Evolutionary conservation across 2,113 vertebrate genomes (phyloP), one percentile per base, ranked within the genome.

Genomic region (Picathartes gymnocephalus): DNA sequence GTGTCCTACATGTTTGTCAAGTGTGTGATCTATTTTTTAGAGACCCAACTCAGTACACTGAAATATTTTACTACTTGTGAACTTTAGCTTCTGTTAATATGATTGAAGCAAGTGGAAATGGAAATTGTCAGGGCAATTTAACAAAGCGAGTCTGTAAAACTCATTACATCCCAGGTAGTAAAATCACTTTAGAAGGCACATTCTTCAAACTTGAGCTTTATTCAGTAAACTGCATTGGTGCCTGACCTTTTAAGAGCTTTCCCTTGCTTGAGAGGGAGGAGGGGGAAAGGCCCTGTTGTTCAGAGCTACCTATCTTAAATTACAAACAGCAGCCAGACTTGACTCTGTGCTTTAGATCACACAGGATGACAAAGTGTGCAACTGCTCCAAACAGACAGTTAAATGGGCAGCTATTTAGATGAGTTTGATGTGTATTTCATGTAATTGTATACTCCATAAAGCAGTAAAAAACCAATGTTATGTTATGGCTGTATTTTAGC

Each of bases 1-100:
- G 58, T 93, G 94, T 91, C 92, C 70, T 90, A 10, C 93, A 53
- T 95, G 90, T 97, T 92, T 97, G 95, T 97, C 93, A 95, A 94
- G 56, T 93, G 82, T 80, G 74, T 98, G 96, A 98, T 98, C 93
- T 96, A 95, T 97, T 97, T 97, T 97, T 70, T 83, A 97, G 96
- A 97, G 91, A 81, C 64, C 81, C 81, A 96, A 88, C 91, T 93
- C 95, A 91, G 61, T 65, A 86, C 92, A 95, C 85, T 96, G 97
- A 97, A 97, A 97, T 98, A 97, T 97, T 97, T 98, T 97, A 97
- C 94, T 96, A 78, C 95, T 96, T 92, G 96, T 98, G 97, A 98
- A 98, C 97, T 98, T 98, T 97, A 98, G 93, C 97, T 98, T 98
- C 96, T 97, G 97, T 96, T 98, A 98, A 98, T 98, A 97, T 98